Conservation (phyloP, 2,888 invertebrate genomes). For the Ecdyonurus torrentis region DNA sequence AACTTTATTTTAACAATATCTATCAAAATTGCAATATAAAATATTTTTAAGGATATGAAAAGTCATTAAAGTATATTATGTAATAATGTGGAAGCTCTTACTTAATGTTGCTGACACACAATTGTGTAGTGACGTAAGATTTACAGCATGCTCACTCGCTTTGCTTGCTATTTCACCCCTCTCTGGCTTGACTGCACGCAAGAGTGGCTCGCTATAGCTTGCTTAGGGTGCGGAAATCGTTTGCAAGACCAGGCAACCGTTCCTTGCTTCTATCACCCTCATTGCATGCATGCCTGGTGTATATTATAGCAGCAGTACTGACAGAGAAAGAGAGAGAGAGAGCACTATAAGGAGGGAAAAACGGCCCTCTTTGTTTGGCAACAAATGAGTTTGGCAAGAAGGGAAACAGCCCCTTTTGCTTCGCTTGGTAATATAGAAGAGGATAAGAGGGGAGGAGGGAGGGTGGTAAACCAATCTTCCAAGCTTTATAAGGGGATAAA, state of each 20-base stretch:
- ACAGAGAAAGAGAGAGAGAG: too few species aligned
- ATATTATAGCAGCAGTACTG: not conserved
- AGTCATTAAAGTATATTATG: too few species aligned
- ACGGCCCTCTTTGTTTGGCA: conserved; percentile 1
- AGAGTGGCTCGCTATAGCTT: not conserved
- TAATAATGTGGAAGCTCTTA: not conserved
- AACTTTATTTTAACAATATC: too few species aligned
- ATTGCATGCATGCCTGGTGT: not conserved
- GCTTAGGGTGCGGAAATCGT: not conserved
- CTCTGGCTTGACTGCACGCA: not conserved
- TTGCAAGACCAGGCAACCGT: not conserved
- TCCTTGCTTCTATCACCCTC: not conserved
- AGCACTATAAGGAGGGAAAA: not conserved
- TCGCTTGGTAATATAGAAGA: not conserved
- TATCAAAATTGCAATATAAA: too few species aligned
- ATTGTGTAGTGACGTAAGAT: not conserved
- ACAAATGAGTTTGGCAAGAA: conserved; percentile 3
- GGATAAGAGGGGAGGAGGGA: not conserved
- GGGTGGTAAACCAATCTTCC: conserved; percentile 3
- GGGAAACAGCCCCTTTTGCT: not conserved
- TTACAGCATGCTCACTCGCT: not conserved
- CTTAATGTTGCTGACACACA: not conserved
- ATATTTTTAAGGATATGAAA: too few species aligned
- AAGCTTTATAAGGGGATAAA: not conserved
- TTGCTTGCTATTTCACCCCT: too few species aligned